Conservation (phyloP, 1,140 invertebrate species). For the Cydia splendana region DNA sequence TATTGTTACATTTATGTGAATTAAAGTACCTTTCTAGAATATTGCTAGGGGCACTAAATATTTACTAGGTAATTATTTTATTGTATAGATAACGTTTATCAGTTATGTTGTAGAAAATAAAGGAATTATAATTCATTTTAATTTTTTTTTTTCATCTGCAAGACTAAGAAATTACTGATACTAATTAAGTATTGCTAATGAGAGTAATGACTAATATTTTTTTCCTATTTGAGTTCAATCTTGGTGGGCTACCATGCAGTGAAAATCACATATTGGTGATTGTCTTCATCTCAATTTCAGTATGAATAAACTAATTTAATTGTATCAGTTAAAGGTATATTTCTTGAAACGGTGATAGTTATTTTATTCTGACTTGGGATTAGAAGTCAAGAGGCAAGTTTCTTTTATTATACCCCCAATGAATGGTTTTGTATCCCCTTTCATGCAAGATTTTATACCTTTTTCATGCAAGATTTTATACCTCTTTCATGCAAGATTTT, state of each 20-base stretch:
- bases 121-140: too few species aligned
- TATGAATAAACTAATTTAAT: too few species aligned
- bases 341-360: neutral
- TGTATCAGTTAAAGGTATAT: neutral
- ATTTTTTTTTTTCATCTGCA: too few species aligned
- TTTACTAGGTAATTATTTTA: neutral
- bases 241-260: neutral
- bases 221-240: neutral
- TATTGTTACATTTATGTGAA: constrained; percentile 1
- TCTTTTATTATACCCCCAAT: neutral
- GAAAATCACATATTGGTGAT: too few species aligned
- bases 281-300: neutral
- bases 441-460: neutral
- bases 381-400: neutral
- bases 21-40: neutral
- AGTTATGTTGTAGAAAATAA: neutral
- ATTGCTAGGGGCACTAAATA: neutral
- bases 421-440: neutral
- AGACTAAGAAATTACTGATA: too few species aligned
- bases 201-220: too few species aligned
- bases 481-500: too few species aligned
- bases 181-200: too few species aligned
- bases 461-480: neutral
- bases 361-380: neutral
- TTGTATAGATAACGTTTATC: neutral